A percentile compares a stretch with the other conserved stretches of the same genome.
Conservation (phyloP, 1,140 invertebrate species). For the Drosophila bifasciata region DNA sequence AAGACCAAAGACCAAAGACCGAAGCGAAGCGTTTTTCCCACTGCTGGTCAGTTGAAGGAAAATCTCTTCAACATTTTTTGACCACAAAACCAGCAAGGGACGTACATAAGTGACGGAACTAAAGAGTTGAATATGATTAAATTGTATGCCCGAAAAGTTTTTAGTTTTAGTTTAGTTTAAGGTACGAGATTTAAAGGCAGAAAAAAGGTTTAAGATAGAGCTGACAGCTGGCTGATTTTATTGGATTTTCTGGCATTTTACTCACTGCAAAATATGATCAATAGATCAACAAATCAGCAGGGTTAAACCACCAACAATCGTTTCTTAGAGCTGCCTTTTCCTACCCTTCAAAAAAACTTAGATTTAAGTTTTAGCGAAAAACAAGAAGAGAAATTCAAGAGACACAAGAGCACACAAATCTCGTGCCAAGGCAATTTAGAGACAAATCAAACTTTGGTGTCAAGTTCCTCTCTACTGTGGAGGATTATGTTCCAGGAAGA, state of each 20-base stretch:
- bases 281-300: no score
- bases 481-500: conserved; percentile 48
- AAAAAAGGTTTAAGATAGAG: no score
- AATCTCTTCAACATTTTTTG: conserved; percentile 18
- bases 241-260: no score
- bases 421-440: conserved; percentile 37
- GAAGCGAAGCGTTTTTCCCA: conserved; percentile 5
- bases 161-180: not conserved
- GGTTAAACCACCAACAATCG: no score
- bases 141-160: conserved; percentile 10
- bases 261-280: no score
- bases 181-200: not conserved
- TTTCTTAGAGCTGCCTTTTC: no score
- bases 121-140: conserved; percentile 28
- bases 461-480: conserved; percentile 61
- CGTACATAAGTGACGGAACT: conserved; percentile 20
- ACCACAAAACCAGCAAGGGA: not conserved
- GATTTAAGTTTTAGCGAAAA: no score
- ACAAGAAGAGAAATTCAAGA: not conserved
- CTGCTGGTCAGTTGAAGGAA: conserved; percentile 24
- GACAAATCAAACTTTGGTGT: conserved; percentile 66
- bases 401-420: conserved; percentile 18
- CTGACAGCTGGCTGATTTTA: no score
- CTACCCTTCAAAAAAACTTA: no score
- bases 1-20: not conserved